These are phyloP conservation scores for Pheosia gnoma DNA, from an alignment of 2,888 invertebrate species.

Conservation along the genomic window DNA sequence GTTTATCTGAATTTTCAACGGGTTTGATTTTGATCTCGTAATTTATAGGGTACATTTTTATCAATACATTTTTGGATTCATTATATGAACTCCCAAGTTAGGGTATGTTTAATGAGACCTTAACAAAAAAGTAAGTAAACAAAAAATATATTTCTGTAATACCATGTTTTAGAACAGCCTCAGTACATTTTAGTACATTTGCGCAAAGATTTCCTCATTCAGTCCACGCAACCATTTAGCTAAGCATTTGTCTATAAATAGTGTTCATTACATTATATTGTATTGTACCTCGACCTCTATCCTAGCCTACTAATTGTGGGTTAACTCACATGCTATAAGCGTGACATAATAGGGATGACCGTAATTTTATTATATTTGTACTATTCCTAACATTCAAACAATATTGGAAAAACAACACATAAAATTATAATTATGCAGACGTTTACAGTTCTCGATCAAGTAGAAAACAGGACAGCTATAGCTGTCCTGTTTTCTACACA, in stretches of 20 bases:
- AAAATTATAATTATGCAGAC: no score
- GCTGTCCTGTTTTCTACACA: no score
- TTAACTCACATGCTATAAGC: slow-evolving; percentile 18
- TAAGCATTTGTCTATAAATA: slow-evolving; percentile 38
- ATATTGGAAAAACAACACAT: no score
- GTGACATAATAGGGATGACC: not conserved
- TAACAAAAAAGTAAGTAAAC: not conserved
- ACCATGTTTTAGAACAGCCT: no score
- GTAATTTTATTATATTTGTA: no score
- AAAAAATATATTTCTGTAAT: not conserved
- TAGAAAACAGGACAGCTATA: no score
- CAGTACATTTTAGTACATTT: not conserved
- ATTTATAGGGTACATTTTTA: not conserved
- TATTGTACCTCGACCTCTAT: slow-evolving; percentile 30
- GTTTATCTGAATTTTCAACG: slow-evolving; percentile 18
- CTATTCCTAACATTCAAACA: no score
- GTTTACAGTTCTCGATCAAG: no score
- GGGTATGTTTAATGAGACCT: not conserved
- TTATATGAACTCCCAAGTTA: not conserved
- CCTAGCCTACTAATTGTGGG: slow-evolving; percentile 16
- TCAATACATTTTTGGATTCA: not conserved
- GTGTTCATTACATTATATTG: slow-evolving; percentile 43
- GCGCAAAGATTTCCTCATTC: slow-evolving; percentile 15
- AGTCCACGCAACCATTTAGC: slow-evolving; percentile 23
- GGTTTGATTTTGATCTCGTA: slow-evolving; percentile 8